These are phyloP conservation scores for Xestoiulus laeticollis DNA, from an alignment of 2,888 invertebrate genomes.

Conservation along the genomic window DNA sequence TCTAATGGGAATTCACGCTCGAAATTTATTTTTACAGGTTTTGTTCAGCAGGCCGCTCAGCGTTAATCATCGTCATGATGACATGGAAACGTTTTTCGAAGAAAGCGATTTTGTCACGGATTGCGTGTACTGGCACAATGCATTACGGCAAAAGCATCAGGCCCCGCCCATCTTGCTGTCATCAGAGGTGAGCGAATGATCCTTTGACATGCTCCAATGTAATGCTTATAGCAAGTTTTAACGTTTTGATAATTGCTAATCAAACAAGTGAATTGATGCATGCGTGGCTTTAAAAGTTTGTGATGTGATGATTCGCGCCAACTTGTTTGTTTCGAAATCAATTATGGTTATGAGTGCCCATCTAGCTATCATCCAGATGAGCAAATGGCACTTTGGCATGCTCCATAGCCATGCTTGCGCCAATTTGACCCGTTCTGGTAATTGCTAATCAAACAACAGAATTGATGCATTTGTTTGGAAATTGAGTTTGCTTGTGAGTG, in stretches of 20 bases:
- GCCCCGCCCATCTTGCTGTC: slow-evolving; percentile 63
- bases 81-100: slow-evolving; percentile 48
- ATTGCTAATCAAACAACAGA: too few species aligned
- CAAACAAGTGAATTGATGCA: background rate
- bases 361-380: too few species aligned
- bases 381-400: too few species aligned
- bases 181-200: slow-evolving; percentile 71
- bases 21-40: slow-evolving; percentile 41
- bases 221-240: background rate
- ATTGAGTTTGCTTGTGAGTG: too few species aligned
- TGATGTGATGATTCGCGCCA: background rate
- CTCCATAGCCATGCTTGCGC: too few species aligned
- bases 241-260: background rate
- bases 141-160: slow-evolving; percentile 35
- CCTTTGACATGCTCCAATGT: background rate
- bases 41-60: slow-evolving; percentile 49
- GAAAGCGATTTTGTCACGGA: slow-evolving; percentile 53
- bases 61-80: slow-evolving; percentile 42
- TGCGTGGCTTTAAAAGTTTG: background rate
- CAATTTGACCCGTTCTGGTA: too few species aligned
- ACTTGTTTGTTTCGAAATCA: background rate
- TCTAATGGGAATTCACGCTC: background rate
- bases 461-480: too few species aligned
- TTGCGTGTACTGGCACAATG: slow-evolving; percentile 49
- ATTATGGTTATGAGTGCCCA: background rate